Percentiles rank a stretch among this genome's conserved stretches.
These are phyloP conservation scores for Melanocharis versteri DNA, from an alignment of 2,113 vertebrate genomes.

Conservation along the genomic window DNA sequence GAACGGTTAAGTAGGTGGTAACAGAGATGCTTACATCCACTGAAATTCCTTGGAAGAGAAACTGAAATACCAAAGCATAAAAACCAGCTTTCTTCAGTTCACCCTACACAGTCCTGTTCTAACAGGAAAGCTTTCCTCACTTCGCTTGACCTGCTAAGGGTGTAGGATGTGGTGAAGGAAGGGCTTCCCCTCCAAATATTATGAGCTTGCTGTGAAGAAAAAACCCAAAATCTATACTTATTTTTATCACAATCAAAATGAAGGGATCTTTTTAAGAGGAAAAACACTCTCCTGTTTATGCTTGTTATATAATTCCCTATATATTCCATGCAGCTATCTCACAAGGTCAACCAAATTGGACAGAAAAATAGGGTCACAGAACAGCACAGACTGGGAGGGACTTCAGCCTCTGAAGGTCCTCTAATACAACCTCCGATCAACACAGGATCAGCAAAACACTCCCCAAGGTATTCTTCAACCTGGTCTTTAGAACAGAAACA, in stretches of 20 bases:
- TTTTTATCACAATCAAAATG: background rate
- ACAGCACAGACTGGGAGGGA: background rate
- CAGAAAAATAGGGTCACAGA: background rate
- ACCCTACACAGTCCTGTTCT: background rate
- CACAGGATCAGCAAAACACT: background rate
- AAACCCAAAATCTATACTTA: background rate
- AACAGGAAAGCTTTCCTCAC: background rate
- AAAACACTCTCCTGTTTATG: background rate
- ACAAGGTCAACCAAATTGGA: background rate
- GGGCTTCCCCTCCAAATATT: background rate
- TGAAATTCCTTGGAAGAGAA: background rate
- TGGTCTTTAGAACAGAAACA: background rate
- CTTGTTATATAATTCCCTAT: background rate
- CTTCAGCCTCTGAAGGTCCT: background rate
- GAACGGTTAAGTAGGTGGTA: background rate
- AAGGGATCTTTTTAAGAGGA: background rate
- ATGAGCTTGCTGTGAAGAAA: background rate
- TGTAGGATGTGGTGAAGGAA: background rate
- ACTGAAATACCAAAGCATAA: background rate
- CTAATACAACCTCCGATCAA: background rate
- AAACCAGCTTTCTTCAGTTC: background rate
- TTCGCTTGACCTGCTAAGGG: background rate
- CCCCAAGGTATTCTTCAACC: background rate
- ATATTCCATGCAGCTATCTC: background rate
- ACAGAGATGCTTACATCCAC: background rate